Evolutionary conservation across 2,797 vertebrate genomes (phyloP), one percentile per base, ranked within the genome.

Genomic region (Tympanoctomys barrerae): DNA sequence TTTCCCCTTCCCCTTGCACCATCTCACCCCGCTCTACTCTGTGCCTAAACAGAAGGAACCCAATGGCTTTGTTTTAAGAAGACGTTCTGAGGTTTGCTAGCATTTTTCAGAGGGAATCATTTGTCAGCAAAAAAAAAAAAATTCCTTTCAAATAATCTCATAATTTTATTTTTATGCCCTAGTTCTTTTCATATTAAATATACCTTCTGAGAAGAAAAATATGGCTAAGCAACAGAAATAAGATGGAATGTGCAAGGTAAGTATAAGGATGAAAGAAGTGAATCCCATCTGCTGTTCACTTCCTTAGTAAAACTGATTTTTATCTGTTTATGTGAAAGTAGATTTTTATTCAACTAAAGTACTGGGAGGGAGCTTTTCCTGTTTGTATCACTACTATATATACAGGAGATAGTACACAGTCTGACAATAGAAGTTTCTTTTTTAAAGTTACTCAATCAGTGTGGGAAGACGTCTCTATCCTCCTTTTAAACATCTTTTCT

Each of bases 291-390:
- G 10, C 14, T 28, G 14, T 24, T 83, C 2, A 91, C 39, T 64
- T 64, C 28, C 26, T 84, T 87, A 61, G 49, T 61, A 46, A 73
- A 93, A 70, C 3, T 62, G 18, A 66, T 75, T 78, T 94, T 64
- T 42, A 36, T 92, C 19, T 85, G 3, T n/a, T 71, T 79, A 42
- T 86, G 49, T 92, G 59, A 85, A 96, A 95, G n/a, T 28, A 73
- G 5, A 64, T 21, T 94, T 57, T 16, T 14, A 91, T 91, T 18
- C 7, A 19, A 54, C 24, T 52, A 80, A 39, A 81, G 1, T 46
- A n/a, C 4, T 79, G 28, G 77, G 54, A 3, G 84, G 22, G 39
- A 71, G 13, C 9, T n/a, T 78, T 24, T 49, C 21, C 33, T 13
- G 0, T 49, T 4, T 33, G 19, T 31, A 33, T 87, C 8, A 18